Evolutionary conservation across 2,113 vertebrate genomes (phyloP).

Genomic region (Erpornis zantholeuca): DNA sequence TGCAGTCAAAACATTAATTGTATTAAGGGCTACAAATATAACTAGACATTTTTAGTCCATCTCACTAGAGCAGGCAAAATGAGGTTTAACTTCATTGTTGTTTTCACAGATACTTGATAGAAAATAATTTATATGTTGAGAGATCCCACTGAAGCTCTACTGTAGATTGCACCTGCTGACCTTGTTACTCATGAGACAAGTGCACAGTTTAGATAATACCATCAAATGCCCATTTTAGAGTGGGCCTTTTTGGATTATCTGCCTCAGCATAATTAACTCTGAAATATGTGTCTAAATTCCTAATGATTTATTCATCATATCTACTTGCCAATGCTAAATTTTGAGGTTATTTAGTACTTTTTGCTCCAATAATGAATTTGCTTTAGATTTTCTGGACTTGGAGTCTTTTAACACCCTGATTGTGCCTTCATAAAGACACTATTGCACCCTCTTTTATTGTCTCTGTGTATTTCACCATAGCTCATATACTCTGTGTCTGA

Average conservation of each 20-base stretch:
- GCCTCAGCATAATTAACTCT: background rate
- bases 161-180: background rate
- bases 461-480: background rate
- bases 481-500: background rate
- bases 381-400: background rate
- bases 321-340: background rate
- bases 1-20: background rate
- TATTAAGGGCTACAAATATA: background rate
- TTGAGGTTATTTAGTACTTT: background rate
- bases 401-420: background rate
- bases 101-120: background rate
- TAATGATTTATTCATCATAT: background rate
- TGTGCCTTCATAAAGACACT: background rate
- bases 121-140: background rate
- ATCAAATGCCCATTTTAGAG: background rate
- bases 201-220: background rate
- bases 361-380: background rate
- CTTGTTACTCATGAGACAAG: background rate
- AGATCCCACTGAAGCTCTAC: background rate
- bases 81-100: background rate
- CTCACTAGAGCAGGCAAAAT: background rate
- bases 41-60: background rate
- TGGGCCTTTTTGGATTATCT: background rate
- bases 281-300: background rate
- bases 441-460: background rate